Evolutionary conservation across 1,140 invertebrate species (phyloP), one percentile per base, ranked within the genome.

Genomic region (Brachionus rubens): DNA sequence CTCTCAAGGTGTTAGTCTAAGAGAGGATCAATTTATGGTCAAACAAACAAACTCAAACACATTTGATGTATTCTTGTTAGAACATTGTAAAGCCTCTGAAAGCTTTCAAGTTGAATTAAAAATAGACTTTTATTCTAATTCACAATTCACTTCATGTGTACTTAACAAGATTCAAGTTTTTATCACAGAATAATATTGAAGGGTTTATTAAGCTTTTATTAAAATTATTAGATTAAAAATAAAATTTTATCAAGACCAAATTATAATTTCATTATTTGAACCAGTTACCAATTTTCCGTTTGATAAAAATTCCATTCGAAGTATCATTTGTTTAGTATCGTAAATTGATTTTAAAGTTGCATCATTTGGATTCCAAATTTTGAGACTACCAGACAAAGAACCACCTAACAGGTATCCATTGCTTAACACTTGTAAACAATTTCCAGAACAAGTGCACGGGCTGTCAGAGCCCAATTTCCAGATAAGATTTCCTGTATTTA

Each of bases 81-180:
- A 77, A 83, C 40, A 85, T 85, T 1, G 90, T 89, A 0, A 88
- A 46, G 36, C 88, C 3, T 86, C 89, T 46, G 86, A 87, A 4
- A 89, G 88, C 79, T 93, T 93, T 80, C 87, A 88, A 79, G 87
- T 88, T 79, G 77, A 81, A 19, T 56, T 72, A 6, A 72, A 80
- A 26, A 80, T 80, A 6, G 52, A 79, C n/a, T 70, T 65, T 47
- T 79, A 77, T 41, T 41, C 77, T 56, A 47, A 75, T 47, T 10
- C 21, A 6, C 75, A 76, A 67, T 67, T 67, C 50, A 50, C 68
- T 1, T 72, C 68, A 33, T 72, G 68, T 72, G 24, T 72, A 33
- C 33, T 72, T 9, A 72, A 72, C 50, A 72, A 72, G 41, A 50
- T 72, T 24, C 36, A 40, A 14, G 68, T 72, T 4, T 72, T 50